Percentiles rank a stretch among this genome's conserved stretches.
Evolutionary conservation across 2,888 invertebrate genomes (phyloP).

Genomic region (Trichopria drosophilae): DNA sequence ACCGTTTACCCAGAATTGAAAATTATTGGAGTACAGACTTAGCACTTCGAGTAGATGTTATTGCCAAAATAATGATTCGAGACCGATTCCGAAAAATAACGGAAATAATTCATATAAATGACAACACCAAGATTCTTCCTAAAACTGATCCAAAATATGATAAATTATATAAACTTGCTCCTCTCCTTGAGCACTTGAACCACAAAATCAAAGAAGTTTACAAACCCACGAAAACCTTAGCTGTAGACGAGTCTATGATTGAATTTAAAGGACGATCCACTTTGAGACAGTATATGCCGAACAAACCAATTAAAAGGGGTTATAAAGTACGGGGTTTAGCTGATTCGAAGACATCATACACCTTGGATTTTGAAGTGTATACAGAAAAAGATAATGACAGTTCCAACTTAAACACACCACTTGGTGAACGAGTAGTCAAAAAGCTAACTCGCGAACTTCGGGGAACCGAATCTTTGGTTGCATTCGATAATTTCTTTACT

Average conservation of each 20-base stretch:
- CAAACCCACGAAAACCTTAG: slow-evolving; percentile 13
- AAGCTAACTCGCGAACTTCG: slow-evolving; percentile 13
- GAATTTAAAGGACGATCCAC: slow-evolving; percentile 16
- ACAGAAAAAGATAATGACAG: slow-evolving; percentile 20
- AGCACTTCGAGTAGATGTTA: slow-evolving; percentile 13
- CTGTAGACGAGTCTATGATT: slow-evolving; percentile 26
- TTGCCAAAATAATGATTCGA: slow-evolving; percentile 19
- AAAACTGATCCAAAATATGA: slow-evolving; percentile 22
- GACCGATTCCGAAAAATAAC: slow-evolving; percentile 12
- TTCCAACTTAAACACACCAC: slow-evolving; percentile 12
- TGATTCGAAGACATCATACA: slow-evolving; percentile 24
- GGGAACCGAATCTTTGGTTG: slow-evolving; percentile 12
- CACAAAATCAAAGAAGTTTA: slow-evolving; percentile 7
- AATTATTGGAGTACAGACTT: slow-evolving; percentile 13
- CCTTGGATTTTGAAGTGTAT: slow-evolving; percentile 20
- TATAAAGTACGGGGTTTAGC: slow-evolving; percentile 24
- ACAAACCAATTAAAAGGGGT: slow-evolving; percentile 23
- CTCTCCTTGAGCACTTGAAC: slow-evolving; percentile 17
- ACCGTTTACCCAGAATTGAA: slow-evolving; percentile 13
- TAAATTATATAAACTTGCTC: slow-evolving; percentile 25
- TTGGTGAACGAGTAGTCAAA: slow-evolving; percentile 25
- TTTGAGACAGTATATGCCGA: slow-evolving; percentile 26
- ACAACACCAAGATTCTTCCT: slow-evolving; percentile 7
- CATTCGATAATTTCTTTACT: slow-evolving; percentile 19
- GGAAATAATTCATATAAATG: slow-evolving; percentile 8